Conservation (phyloP, 2,113 vertebrate genomes). For the Muntiacus reevesi region DNA sequence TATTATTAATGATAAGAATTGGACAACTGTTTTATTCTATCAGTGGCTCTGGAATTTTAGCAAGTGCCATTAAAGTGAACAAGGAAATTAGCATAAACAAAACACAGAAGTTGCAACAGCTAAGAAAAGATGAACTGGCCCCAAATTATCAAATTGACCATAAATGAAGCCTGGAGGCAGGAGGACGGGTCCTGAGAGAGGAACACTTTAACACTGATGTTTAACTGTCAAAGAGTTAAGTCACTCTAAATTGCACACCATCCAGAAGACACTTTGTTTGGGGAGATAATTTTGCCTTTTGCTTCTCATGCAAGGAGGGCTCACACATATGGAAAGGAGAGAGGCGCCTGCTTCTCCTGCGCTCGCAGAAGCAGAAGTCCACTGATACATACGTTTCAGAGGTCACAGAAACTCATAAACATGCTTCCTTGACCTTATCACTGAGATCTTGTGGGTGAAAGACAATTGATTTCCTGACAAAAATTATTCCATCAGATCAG, state of each 20-base stretch:
- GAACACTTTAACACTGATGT: conserved; percentile 17
- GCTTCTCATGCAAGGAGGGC: neutral
- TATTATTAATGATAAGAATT: neutral
- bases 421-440: neutral
- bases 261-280: neutral
- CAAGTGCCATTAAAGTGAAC: neutral
- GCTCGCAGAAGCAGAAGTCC: neutral
- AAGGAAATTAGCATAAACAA: conserved; percentile 39
- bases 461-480: neutral
- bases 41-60: neutral
- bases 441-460: neutral
- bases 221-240: conserved; percentile 54
- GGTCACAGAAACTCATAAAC: conserved; percentile 18
- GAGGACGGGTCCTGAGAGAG: neutral
- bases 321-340: conserved; percentile 18
- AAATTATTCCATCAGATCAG: neutral
- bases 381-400: neutral
- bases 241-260: conserved; percentile 38
- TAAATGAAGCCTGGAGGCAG: conserved; percentile 47
- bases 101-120: conserved; percentile 34
- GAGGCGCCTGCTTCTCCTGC: neutral
- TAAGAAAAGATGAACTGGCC: conserved; percentile 57
- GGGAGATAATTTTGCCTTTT: conserved; percentile 42
- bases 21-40: neutral
- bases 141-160: conserved; percentile 60